Percentiles rank a stretch among this genome's conserved stretches.
These are phyloP conservation scores for Pyrocoelia pectoralis DNA, from an alignment of 2,888 invertebrate genomes.

Conservation along the genomic window DNA sequence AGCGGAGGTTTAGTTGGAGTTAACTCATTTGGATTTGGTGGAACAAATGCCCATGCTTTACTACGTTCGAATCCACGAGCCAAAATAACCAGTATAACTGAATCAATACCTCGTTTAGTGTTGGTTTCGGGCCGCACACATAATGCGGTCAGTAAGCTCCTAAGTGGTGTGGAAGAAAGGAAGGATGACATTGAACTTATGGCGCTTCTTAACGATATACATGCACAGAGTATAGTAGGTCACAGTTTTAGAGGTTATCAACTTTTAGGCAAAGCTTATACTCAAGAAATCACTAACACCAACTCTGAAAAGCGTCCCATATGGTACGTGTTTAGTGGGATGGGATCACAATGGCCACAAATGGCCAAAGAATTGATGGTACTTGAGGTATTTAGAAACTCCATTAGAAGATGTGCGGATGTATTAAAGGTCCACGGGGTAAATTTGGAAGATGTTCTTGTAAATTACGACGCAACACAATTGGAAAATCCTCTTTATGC, in stretches of 20 bases:
- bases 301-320: conserved; percentile 76
- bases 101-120: conserved; percentile 72
- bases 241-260: conserved; percentile 86
- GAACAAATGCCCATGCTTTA: conserved; percentile 93
- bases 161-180: conserved; percentile 68
- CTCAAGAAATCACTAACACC: conserved; percentile 62
- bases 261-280: conserved; percentile 68
- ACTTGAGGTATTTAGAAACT: conserved; percentile 81
- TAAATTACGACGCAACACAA: conserved; percentile 76
- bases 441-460: conserved; percentile 82
- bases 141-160: conserved; percentile 73
- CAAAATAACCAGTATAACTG: conserved; percentile 66
- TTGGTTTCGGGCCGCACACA: conserved; percentile 87
- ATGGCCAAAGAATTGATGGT: conserved; percentile 90
- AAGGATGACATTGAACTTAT: conserved; percentile 76
- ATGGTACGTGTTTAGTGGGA: conserved; percentile 97
- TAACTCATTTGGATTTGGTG: conserved; percentile 99
- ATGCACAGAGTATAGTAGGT: conserved; percentile 73
- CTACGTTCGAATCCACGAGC: conserved; percentile 81
- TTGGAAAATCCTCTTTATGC: conserved; percentile 89
- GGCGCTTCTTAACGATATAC: conserved; percentile 78
- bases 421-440: conserved; percentile 81
- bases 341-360: conserved; percentile 98
- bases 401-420: conserved; percentile 78
- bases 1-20: conserved; percentile 91